Conservation (phyloP, 2,797 vertebrate genomes). For the Phrynocephalus vlangalii region DNA sequence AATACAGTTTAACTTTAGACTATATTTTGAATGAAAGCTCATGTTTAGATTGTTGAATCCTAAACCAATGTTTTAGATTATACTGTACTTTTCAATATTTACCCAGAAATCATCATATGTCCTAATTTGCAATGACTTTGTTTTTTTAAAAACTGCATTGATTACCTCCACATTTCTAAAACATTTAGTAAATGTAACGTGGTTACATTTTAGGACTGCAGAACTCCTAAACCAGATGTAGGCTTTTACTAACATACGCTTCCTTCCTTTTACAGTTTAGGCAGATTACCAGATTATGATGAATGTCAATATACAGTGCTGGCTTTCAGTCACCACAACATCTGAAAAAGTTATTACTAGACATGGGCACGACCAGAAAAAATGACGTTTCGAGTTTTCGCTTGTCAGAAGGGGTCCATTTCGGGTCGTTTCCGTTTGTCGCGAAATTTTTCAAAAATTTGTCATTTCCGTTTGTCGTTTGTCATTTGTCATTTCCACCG, state of each 20-base stretch:
- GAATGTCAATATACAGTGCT: neutral
- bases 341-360: slow-evolving; percentile 29
- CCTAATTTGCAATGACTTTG: neutral
- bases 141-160: neutral
- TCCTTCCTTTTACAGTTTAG: slow-evolving; percentile 13
- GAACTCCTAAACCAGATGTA: slow-evolving; percentile 13
- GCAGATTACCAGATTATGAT: neutral
- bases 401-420: too few species aligned
- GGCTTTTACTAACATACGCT: neutral
- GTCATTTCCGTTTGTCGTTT: too few species aligned
- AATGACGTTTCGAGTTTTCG: too few species aligned
- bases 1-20: too few species aligned
- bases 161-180: slow-evolving; percentile 4
- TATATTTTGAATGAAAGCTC: neutral
- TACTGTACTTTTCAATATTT: neutral
- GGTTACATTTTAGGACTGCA: neutral
- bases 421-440: too few species aligned
- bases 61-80: neutral
- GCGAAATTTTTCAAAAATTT: too few species aligned
- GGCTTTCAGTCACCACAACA: neutral
- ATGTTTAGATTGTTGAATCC: neutral
- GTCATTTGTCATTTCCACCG: too few species aligned
- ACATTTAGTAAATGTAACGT: slow-evolving; percentile 5
- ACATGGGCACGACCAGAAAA: too few species aligned
- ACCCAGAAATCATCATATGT: neutral